phyloP scores from a whole-genome alignment of 2,888 invertebrate species.

The Sarcophaga rosellei region DNA sequence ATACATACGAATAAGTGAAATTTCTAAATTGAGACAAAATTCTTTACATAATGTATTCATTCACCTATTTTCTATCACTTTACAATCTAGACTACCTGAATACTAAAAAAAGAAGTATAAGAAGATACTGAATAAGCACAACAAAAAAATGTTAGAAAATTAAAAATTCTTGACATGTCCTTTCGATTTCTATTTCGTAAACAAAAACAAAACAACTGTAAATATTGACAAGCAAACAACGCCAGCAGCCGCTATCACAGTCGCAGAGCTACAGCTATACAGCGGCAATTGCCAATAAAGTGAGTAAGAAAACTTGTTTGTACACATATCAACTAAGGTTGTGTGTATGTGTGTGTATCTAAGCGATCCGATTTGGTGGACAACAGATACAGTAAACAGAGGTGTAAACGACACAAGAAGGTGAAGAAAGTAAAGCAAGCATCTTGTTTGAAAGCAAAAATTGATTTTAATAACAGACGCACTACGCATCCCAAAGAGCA shows the following conservation, averaged over 20 bases:
- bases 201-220: neutral
- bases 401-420: neutral
- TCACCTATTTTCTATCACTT: conserved; percentile 5
- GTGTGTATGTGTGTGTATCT: neutral
- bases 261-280: neutral
- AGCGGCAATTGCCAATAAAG: neutral
- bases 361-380: neutral
- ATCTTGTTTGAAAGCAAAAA: conserved; percentile 62
- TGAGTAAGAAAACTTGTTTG: neutral
- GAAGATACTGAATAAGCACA: too few relatives aligned
- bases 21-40: conserved; percentile 35
- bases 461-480: conserved; percentile 67
- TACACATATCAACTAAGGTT: too few relatives aligned
- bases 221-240: neutral
- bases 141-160: conserved; percentile 36
- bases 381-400: neutral
- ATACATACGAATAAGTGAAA: conserved; percentile 39
- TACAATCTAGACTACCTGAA: conserved; percentile 34
- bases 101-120: neutral
- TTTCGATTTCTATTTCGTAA: conserved; percentile 70
- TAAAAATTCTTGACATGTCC: conserved; percentile 71
- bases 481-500: conserved; percentile 66
- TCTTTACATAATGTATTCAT: conserved; percentile 33
- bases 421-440: conserved; percentile 59
- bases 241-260: neutral